phyloP scores from a whole-genome alignment of 2,113 vertebrate species.

The Tragelaphus buxtoni region DNA sequence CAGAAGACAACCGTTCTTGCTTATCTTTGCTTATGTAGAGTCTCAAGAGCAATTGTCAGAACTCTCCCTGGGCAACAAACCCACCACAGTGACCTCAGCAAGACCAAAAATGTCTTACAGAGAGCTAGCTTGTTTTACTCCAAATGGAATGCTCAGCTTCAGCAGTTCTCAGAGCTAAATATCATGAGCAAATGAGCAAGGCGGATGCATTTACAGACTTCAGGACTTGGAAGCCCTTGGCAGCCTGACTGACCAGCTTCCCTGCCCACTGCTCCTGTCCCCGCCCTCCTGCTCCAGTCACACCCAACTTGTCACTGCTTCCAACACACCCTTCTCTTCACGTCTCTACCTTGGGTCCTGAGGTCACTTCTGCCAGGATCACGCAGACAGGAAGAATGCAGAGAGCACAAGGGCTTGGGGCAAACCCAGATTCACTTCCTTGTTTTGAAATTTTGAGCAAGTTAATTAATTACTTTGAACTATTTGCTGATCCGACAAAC shows the following conservation, averaged over 20 bases:
- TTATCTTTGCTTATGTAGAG: background rate
- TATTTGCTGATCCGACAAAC: background rate
- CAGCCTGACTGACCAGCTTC: background rate
- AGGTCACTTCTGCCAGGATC: background rate
- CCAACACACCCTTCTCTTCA: background rate
- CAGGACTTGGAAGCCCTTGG: background rate
- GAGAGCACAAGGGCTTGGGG: background rate
- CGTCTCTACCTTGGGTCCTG: background rate
- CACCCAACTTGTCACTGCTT: background rate
- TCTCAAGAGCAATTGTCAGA: constrained; percentile 38
- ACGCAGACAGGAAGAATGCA: background rate
- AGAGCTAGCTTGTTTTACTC: constrained; percentile 50
- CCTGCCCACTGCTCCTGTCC: background rate
- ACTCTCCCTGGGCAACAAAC: constrained; percentile 52
- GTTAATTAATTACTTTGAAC: background rate
- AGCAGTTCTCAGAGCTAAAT: constrained; percentile 59
- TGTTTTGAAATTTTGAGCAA: background rate
- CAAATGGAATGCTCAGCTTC: constrained; percentile 51
- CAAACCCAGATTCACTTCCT: background rate
- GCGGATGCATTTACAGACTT: background rate
- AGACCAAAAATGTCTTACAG: constrained; percentile 49
- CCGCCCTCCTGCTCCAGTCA: background rate
- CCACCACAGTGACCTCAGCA: constrained; percentile 61
- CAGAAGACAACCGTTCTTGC: constrained; percentile 15
- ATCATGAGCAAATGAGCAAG: background rate